phyloP scores from a whole-genome alignment of 2,888 invertebrate genomes.

The Smittia aterrima region DNA sequence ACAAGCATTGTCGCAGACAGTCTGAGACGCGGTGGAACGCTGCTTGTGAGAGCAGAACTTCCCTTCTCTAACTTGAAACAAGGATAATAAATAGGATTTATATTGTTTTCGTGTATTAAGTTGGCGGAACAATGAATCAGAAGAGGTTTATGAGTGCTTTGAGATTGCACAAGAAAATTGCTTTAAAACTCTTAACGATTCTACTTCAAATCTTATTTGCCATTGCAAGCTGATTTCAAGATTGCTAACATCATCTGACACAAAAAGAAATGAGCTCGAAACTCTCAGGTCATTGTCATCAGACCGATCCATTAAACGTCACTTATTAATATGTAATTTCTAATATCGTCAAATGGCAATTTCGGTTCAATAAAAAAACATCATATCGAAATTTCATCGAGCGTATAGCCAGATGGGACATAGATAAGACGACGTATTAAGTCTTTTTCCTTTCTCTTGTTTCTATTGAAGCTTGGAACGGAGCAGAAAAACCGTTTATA shows the following conservation, averaged over 20 bases:
- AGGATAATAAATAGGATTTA: slow-evolving; percentile 40
- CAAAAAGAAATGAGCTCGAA: background rate
- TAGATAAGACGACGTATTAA: slow-evolving; percentile 18
- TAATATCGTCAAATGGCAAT: slow-evolving; percentile 29
- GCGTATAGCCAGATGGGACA: slow-evolving; percentile 34
- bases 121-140: slow-evolving; percentile 22
- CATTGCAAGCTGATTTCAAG: background rate
- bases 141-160: slow-evolving; percentile 26
- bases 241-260: background rate
- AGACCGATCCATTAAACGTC: slow-evolving; percentile 25
- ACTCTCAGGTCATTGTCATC: slow-evolving; percentile 24
- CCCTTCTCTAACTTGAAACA: slow-evolving; percentile 1
- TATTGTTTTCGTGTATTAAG: slow-evolving; percentile 39
- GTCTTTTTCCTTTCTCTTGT: background rate
- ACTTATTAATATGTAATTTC: slow-evolving; percentile 41
- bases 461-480: background rate
- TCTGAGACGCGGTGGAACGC: slow-evolving; percentile 9
- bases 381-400: slow-evolving; percentile 16
- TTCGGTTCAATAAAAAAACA: slow-evolving; percentile 6
- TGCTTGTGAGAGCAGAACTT: background rate
- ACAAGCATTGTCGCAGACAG: slow-evolving; percentile 21
- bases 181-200: background rate
- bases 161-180: background rate
- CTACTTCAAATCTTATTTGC: background rate
- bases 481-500: slow-evolving; percentile 23